phyloP scores from a whole-genome alignment of 1,140 invertebrate species.

The Akabosia matsudoensis region DNA sequence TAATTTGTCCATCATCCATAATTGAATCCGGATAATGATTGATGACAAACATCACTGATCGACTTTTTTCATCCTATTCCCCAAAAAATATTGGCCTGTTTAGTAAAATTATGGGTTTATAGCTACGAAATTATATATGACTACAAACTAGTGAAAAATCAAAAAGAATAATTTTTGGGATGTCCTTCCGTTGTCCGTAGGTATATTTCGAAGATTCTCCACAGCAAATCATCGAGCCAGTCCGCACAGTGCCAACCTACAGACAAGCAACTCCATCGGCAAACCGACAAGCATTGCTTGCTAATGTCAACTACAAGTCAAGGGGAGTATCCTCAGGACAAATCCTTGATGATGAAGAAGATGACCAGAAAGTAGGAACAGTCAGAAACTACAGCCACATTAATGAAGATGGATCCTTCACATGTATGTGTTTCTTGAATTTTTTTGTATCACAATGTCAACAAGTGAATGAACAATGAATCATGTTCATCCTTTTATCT shows the following conservation, averaged over 20 bases:
- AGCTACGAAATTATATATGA: too few species aligned
- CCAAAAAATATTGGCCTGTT: too few species aligned
- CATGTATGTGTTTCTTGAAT: too few species aligned
- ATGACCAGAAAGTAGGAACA: conserved; percentile 38
- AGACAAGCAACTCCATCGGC: conserved; percentile 37
- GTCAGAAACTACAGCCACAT: conserved; percentile 41
- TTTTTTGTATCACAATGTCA: too few species aligned
- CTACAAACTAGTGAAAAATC: too few species aligned
- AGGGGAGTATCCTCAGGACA: not conserved
- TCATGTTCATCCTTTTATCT: not conserved
- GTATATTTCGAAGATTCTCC: conserved; percentile 37
- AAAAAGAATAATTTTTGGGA: too few species aligned
- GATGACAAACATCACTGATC: too few species aligned
- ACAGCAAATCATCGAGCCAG: conserved; percentile 41
- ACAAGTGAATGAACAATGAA: not conserved
- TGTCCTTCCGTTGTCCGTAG: too few species aligned
- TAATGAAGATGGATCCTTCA: conserved; percentile 44
- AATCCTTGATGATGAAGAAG: conserved; percentile 20
- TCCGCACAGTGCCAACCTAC: conserved; percentile 41
- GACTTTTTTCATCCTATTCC: too few species aligned
- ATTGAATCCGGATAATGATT: too few species aligned
- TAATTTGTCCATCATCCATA: too few species aligned
- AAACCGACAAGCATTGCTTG: conserved; percentile 31
- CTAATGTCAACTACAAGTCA: conserved; percentile 38
- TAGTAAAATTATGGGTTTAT: too few species aligned